Evolutionary conservation across 1,140 invertebrate genomes (phyloP).

Genomic region (Drosophila cardini): DNA sequence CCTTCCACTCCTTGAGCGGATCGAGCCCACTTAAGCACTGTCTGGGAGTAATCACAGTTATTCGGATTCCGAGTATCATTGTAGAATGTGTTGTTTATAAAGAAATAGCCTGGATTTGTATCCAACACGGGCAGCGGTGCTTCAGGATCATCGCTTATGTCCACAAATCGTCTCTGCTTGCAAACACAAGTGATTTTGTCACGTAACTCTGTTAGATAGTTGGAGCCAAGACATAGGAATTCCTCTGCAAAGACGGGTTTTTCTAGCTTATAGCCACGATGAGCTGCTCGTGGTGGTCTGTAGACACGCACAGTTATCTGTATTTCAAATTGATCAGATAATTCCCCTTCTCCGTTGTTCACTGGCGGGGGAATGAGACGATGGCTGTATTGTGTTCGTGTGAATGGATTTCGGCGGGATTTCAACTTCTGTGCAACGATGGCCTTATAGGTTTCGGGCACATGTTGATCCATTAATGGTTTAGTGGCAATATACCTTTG

Average conservation of each 20-base stretch:
- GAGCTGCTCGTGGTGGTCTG: slow-evolving; percentile 76
- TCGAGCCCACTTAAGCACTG: slow-evolving; percentile 88
- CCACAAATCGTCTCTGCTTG: slow-evolving; percentile 87
- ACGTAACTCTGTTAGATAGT: slow-evolving; percentile 87
- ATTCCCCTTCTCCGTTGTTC: not conserved
- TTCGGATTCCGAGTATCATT: slow-evolving; percentile 88
- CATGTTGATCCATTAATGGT: slow-evolving; percentile 25
- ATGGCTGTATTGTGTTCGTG: slow-evolving; percentile 53
- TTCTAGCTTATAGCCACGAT: slow-evolving; percentile 70
- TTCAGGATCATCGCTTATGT: slow-evolving; percentile 87
- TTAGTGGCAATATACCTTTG: slow-evolving; percentile 14
- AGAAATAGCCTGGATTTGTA: slow-evolving; percentile 88
- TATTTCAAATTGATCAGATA: slow-evolving; percentile 60
- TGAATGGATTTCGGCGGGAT: slow-evolving; percentile 44
- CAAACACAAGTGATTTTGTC: slow-evolving; percentile 89
- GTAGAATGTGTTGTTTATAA: slow-evolving; percentile 92
- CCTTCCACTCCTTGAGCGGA: slow-evolving; percentile 85
- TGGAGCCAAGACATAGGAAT: slow-evolving; percentile 87
- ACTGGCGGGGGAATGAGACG: slow-evolving; percentile 22
- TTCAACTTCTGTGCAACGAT: slow-evolving; percentile 47
- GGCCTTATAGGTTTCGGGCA: slow-evolving; percentile 46
- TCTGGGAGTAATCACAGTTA: slow-evolving; percentile 88
- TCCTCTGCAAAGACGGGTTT: slow-evolving; percentile 86
- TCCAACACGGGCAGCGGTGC: slow-evolving; percentile 85
- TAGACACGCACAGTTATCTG: slow-evolving; percentile 85